Conservation (phyloP, 2,797 vertebrate species). For the Otus scops region DNA sequence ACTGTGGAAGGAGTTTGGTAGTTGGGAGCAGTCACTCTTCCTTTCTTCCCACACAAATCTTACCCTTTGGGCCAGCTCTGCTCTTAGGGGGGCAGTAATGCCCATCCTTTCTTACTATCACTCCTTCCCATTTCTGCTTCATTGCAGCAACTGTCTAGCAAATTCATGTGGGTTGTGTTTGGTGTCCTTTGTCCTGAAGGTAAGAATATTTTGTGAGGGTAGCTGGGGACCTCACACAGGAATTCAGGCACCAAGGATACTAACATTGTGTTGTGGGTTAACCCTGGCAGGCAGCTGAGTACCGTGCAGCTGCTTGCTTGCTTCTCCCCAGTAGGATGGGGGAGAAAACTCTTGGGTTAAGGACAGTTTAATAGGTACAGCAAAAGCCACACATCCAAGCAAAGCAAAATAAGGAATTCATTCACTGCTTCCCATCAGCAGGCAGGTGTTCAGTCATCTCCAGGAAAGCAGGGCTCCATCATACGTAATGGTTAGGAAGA, state of each 20-base stretch:
- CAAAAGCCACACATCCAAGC: rapidly evolving
- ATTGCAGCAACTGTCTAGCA: neutral
- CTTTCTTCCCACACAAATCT: neutral
- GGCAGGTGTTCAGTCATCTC: neutral
- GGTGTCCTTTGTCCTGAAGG: neutral
- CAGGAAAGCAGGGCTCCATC: neutral
- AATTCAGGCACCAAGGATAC: neutral
- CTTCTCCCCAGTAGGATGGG: neutral
- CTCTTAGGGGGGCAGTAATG: neutral
- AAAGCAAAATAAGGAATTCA: neutral
- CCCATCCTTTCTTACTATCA: neutral
- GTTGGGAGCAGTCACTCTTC: neutral
- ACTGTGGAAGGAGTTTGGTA: neutral
- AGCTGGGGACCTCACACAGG: neutral
- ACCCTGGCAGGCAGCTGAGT: neutral
- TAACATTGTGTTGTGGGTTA: neutral
- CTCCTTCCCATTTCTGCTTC: neutral
- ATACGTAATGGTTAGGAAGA: neutral
- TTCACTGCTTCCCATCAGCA: rapidly evolving
- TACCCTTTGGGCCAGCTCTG: neutral
- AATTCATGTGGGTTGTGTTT: neutral
- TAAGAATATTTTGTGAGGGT: neutral
- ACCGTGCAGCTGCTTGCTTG: rapidly evolving
- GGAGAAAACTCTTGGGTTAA: neutral
- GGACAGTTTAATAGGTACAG: neutral